Conservation (phyloP, 2,113 vertebrate species). For the Aegypius monachus region DNA sequence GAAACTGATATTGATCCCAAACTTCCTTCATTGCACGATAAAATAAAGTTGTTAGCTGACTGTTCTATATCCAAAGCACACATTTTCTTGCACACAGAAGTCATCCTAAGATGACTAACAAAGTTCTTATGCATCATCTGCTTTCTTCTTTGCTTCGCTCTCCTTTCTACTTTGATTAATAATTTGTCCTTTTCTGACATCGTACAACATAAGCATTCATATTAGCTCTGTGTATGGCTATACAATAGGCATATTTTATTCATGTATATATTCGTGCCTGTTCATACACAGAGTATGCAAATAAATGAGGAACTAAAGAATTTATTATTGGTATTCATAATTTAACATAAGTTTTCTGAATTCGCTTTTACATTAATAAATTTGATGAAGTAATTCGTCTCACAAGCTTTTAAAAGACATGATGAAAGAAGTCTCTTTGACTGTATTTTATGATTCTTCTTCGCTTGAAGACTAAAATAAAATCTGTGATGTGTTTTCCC, state of each 20-base stretch:
- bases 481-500: not conserved
- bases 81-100: not conserved
- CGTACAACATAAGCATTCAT: not conserved
- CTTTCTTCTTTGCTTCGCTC: not conserved
- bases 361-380: not conserved
- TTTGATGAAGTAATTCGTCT: not conserved
- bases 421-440: not conserved
- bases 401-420: not conserved
- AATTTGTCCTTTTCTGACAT: conserved; percentile 10
- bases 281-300: not conserved
- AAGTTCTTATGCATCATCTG: not conserved
- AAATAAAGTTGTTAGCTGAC: not conserved
- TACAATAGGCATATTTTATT: conserved; percentile 32
- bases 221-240: not conserved
- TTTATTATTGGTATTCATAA: conserved; percentile 21
- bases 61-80: not conserved
- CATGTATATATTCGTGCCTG: not conserved
- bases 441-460: not conserved
- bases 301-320: conserved; percentile 19
- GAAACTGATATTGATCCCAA: not conserved
- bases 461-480: not conserved
- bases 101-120: not conserved
- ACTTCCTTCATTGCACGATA: not conserved
- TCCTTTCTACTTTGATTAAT: not conserved
- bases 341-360: conserved; percentile 7